phyloP scores from a whole-genome alignment of 2,888 invertebrate genomes.

The Drosophila antonietae region DNA sequence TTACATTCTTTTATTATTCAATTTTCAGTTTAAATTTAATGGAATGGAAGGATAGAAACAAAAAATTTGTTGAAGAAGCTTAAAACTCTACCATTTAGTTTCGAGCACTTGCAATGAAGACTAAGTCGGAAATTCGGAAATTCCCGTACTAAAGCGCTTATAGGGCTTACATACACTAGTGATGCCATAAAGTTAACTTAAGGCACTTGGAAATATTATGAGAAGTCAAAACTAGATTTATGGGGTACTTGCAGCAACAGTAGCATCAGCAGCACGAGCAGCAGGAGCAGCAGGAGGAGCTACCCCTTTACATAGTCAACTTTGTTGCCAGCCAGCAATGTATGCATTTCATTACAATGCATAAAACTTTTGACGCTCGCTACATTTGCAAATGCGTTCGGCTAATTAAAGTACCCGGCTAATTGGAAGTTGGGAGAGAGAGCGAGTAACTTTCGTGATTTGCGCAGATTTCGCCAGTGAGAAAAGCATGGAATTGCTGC shows the following conservation, averaged over 20 bases:
- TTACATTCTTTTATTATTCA: neutral
- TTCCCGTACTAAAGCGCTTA: constrained; percentile 6
- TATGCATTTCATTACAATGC: constrained; percentile 66
- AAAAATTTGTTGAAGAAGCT: neutral
- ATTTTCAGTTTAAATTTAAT: neutral
- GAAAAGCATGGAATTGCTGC: constrained; percentile 56
- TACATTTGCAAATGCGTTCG: constrained; percentile 44
- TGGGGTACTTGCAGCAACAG: constrained; percentile 29
- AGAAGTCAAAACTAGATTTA: constrained; percentile 38
- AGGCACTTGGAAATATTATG: constrained; percentile 15
- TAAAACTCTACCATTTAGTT: constrained; percentile 4
- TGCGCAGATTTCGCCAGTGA: constrained; percentile 54
- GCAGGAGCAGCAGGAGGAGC: neutral
- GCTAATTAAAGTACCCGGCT: constrained; percentile 63
- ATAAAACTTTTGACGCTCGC: constrained; percentile 59
- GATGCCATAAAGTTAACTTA: constrained; percentile 14
- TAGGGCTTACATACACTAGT: constrained; percentile 5
- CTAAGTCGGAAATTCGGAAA: neutral
- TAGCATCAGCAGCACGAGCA: neutral
- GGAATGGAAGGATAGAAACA: neutral
- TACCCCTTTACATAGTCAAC: constrained; percentile 30
- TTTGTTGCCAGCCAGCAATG: constrained; percentile 56
- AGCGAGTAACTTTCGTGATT: constrained; percentile 27
- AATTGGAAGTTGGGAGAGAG: constrained; percentile 26
- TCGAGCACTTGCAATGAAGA: neutral